These are phyloP conservation scores for Antheraea yamamai DNA, from an alignment of 2,888 invertebrate genomes.

Conservation along the genomic window DNA sequence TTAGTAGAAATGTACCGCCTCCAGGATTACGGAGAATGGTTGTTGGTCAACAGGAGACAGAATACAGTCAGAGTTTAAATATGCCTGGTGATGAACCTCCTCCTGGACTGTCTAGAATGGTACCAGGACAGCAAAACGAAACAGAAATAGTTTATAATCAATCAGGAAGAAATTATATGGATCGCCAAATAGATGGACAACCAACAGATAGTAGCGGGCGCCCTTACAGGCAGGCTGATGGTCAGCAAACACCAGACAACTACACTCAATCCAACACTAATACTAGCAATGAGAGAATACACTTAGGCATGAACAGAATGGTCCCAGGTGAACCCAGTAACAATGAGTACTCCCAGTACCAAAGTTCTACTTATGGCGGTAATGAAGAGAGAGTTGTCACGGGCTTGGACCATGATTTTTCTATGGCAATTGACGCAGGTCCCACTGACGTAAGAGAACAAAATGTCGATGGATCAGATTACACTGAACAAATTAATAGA, in stretches of 20 bases:
- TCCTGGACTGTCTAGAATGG: conserved; percentile 78
- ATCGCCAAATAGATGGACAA: conserved; percentile 72
- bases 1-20: conserved; percentile 78
- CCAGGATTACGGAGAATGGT: conserved; percentile 85
- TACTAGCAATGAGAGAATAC: conserved; percentile 64
- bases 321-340: conserved; percentile 84
- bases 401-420: conserved; percentile 76
- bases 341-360: conserved; percentile 66
- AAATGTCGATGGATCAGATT: conserved; percentile 74
- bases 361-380: conserved; percentile 59
- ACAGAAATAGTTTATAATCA: conserved; percentile 61
- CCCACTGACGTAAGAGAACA: conserved; percentile 66
- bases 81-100: conserved; percentile 75
- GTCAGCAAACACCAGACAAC: conserved; percentile 64
- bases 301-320: conserved; percentile 83
- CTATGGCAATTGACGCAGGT: conserved; percentile 52
- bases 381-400: conserved; percentile 80
- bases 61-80: conserved; percentile 63
- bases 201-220: conserved; percentile 58
- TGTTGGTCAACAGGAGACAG: conserved; percentile 84
- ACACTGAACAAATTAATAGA: conserved; percentile 56
- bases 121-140: conserved; percentile 78
- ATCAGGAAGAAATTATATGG: conserved; percentile 65
- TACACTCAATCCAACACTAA: conserved; percentile 53
- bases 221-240: conserved; percentile 72